A percentile compares a stretch with the other conserved stretches of the same genome.
phyloP scores from a whole-genome alignment of 1,140 invertebrate species.

The Tetramorium parvispinum region DNA sequence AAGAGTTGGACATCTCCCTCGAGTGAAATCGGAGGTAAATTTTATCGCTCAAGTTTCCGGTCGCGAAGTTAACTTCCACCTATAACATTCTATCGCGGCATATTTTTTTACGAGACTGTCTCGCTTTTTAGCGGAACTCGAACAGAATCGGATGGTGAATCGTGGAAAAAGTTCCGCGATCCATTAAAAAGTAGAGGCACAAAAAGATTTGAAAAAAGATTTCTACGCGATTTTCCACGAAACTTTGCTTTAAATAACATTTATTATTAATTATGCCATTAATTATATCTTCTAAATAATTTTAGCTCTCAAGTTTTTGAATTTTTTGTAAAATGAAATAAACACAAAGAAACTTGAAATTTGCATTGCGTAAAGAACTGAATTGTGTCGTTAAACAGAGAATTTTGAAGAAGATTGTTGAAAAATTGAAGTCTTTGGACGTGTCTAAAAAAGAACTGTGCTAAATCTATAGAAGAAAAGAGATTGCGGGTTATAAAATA shows the following conservation, averaged over 20 bases:
- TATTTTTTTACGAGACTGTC: conserved; percentile 34
- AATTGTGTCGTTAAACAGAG: no score
- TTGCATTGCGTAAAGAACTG: neutral
- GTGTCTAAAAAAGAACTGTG: neutral
- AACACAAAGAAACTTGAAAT: neutral
- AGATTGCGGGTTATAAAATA: neutral
- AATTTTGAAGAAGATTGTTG: neutral
- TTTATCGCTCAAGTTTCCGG: conserved; percentile 69
- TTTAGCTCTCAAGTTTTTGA: neutral
- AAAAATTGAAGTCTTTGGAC: neutral
- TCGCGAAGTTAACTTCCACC: conserved; percentile 44
- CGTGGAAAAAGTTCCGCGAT: conserved; percentile 6
- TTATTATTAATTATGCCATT: conserved; percentile 21
- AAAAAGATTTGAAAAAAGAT: neutral
- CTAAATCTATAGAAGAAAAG: neutral
- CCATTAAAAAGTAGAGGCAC: neutral
- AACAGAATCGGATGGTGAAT: conserved; percentile 24
- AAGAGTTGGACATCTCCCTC: conserved; percentile 34
- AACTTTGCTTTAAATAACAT: neutral
- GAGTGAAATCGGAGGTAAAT: conserved; percentile 63
- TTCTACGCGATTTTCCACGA: neutral
- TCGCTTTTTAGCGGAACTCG: neutral
- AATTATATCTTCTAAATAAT: neutral
- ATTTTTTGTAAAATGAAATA: neutral
- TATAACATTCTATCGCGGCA: conserved; percentile 18